These are phyloP conservation scores for Chunga burmeisteri DNA, from an alignment of 2,113 vertebrate species.

Conservation along the genomic window DNA sequence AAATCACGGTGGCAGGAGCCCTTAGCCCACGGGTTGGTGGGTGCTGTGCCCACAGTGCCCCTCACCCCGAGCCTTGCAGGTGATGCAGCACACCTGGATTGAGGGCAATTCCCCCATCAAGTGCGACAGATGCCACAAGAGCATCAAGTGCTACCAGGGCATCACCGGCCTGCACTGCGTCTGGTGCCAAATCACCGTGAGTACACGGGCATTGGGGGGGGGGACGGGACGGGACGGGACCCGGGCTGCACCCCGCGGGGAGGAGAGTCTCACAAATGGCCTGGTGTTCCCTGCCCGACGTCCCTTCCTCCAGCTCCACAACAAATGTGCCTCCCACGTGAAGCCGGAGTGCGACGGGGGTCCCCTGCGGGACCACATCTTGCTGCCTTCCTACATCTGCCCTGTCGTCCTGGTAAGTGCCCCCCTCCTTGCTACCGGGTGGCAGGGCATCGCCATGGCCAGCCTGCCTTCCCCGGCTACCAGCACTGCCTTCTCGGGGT, in stretches of 20 bases:
- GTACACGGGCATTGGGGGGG: constrained; percentile 9
- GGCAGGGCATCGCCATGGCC: accelerated
- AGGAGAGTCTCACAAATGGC: not conserved
- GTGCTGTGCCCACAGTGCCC: not conserved
- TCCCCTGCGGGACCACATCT: constrained; percentile 87
- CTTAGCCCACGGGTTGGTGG: accelerated
- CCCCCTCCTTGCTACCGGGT: not conserved
- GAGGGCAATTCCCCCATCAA: constrained; percentile 91
- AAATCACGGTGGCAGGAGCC: accelerated
- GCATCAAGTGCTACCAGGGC: constrained; percentile 96
- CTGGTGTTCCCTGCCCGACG: accelerated
- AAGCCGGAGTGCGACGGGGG: constrained; percentile 90
- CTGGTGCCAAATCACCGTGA: constrained; percentile 94
- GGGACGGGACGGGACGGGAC: too few species aligned
- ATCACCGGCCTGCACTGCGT: constrained; percentile 92
- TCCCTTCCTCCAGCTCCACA: constrained; percentile 82
- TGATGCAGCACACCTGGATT: constrained; percentile 95
- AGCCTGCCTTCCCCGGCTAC: not conserved
- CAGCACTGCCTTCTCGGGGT: accelerated
- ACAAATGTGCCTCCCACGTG: constrained; percentile 89
- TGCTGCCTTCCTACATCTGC: constrained; percentile 88
- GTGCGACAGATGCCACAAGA: constrained; percentile 91
- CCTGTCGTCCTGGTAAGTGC: constrained; percentile 84
- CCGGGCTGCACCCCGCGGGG: not conserved
- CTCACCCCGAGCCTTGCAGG: constrained; percentile 63